Conservation (phyloP, 2,888 invertebrate species). For the Drosophila paranaensis region DNA sequence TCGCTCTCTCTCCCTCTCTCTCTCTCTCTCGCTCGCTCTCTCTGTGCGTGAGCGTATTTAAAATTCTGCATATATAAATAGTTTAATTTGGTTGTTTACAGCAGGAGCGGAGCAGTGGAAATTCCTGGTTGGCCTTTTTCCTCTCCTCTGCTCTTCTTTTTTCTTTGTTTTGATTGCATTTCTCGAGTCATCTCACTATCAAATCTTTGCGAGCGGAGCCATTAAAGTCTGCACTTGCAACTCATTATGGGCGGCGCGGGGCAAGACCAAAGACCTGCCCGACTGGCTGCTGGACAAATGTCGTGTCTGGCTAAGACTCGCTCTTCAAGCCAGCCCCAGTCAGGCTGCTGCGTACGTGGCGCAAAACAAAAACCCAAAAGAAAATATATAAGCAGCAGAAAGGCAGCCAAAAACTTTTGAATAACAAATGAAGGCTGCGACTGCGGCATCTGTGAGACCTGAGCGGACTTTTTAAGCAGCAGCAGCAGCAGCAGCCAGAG, state of each 20-base stretch:
- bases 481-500: slow-evolving; percentile 43
- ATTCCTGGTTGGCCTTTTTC: neutral
- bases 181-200: slow-evolving; percentile 6
- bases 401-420: slow-evolving; percentile 74
- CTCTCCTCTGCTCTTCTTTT: neutral
- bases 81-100: neutral
- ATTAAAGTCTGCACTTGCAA: slow-evolving; percentile 37
- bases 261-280: slow-evolving; percentile 15
- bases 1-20: neutral
- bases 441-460: slow-evolving; percentile 66
- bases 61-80: slow-evolving; percentile 9
- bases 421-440: slow-evolving; percentile 79
- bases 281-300: slow-evolving; percentile 36
- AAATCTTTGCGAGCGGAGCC: slow-evolving; percentile 29
- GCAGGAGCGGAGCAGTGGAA: neutral
- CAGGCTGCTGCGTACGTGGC: slow-evolving; percentile 43
- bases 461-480: slow-evolving; percentile 70
- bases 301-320: slow-evolving; percentile 30
- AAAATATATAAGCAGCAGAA: slow-evolving; percentile 16
- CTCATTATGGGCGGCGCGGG: slow-evolving; percentile 23
- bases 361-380: slow-evolving; percentile 14
- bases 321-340: slow-evolving; percentile 2
- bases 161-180: neutral
- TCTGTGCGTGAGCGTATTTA: neutral
- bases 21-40: too few species aligned